Evolutionary conservation across 2,888 invertebrate species (phyloP), one percentile per base, ranked within the genome.

Genomic region (Conops quadrifasciatus): DNA sequence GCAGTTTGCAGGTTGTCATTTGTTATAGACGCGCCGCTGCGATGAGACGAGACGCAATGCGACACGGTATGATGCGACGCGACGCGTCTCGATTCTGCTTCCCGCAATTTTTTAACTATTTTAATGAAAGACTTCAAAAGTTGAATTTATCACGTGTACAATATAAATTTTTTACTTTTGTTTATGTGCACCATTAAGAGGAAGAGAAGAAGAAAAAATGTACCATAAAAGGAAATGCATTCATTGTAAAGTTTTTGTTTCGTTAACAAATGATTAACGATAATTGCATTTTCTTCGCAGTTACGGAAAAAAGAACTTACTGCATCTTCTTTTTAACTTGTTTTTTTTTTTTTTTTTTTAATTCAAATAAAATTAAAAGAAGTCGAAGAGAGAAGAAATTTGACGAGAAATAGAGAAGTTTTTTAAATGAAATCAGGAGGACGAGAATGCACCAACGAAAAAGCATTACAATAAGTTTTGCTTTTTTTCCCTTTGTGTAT

Each of bases 201-300:
- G 26, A 26, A 49, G 19, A 24, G 47, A 45, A 45, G 47, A 49
- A 64, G 43, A 47, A 59, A 67, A 67, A n/a, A 36, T 58, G 5
- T 9, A 13, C 58, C 24, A n/a, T 16, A 43, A 45, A 59, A 15
- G 36, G 45, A 43, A 59, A 45, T 47, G 26, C 21, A 36, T 36
- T 36, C 49, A 68, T 24, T 58, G 13, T 58, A 11, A 36, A 19
- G 21, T 68, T 11, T 30, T n/a, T 30, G 21, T 49, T 30, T 30
- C 49, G 26, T 19, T 59, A 64, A 53, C 21, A 24, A 64, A 73
- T 74, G 74, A 75, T 73, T 73, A 74, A 74, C 73, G 74, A 74
- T 74, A 73, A 74, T 76, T 74, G 74, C 69, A n/a, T 71, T 71
- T 71, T 64, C 67, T 62, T n/a, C 28, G 24, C 19, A 63, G 47